Evolutionary conservation across 1,140 invertebrate species (phyloP).

Genomic region (Spodoptera litura): DNA sequence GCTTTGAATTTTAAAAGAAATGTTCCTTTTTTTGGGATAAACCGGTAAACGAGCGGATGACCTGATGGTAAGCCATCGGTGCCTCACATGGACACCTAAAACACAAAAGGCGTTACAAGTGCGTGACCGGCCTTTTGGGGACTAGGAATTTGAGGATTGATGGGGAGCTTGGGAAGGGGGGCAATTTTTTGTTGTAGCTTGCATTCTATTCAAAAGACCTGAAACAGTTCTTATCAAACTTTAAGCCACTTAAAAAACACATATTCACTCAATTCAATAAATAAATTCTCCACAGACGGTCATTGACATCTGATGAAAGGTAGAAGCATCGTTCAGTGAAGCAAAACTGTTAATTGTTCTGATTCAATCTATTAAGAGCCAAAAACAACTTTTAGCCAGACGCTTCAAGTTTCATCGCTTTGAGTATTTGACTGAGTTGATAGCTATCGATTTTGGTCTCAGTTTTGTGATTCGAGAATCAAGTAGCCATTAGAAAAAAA

Average conservation of each 20-base stretch:
- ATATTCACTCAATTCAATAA: background rate
- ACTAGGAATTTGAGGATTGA: no score
- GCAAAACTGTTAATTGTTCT: slow-evolving; percentile 38
- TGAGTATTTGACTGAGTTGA: slow-evolving; percentile 11
- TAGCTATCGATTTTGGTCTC: slow-evolving; percentile 33
- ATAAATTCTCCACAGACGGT: background rate
- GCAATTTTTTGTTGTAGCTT: no score
- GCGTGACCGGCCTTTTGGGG: no score
- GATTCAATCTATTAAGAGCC: slow-evolving; percentile 36
- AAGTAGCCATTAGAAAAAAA: background rate
- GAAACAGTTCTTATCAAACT: no score
- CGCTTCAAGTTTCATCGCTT: slow-evolving; percentile 21
- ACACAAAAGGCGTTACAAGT: no score
- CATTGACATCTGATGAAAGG: background rate
- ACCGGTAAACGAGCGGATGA: no score
- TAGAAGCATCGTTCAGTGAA: background rate
- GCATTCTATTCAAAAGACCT: no score
- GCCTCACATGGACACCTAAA: no score
- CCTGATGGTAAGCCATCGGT: no score
- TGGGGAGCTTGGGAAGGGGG: no score
- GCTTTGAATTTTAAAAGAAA: background rate
- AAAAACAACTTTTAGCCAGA: slow-evolving; percentile 25
- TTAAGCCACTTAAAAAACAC: background rate
- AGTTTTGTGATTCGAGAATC: background rate
- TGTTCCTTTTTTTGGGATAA: background rate